Base-by-base conservation (phyloP, 2,113 vertebrate species). In the Zosterops japonicus region DNA sequence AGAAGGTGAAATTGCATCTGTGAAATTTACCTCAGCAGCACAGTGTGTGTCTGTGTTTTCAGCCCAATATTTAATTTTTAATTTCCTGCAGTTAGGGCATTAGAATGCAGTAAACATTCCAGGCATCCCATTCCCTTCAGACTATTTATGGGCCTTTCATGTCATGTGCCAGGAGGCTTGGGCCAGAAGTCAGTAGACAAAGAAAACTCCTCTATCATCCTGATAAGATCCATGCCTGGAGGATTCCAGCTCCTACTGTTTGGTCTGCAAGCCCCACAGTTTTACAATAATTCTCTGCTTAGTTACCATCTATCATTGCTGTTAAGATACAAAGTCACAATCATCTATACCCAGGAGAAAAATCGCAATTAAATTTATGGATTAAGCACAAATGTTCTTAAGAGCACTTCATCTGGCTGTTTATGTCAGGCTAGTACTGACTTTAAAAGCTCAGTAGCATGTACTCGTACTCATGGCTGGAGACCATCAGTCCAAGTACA, bases 1-100 rank as follows among this genome's bases (percentile, higher is more conserved):
- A 95, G 96, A 94, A 97, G 95, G 96, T 97, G 72, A 95, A 97
- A 94, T 88, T 16, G 29, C 96, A 95, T 97, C 96, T 97, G 95
- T n/a, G 63, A 87, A 92, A 92, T 95, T 93, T 94, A 89, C 95
- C 89, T 96, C 75, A 12, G 76, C 76, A 75, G 91, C 77, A n/a
- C 59, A 82, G 60, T 18, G 33, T 63, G 63, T 94, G 63, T 10
- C 47, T 61, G 64, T 93, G 89, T 93, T 91, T 97, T 92, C 91
- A 82, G 68, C 83, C 87, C 88, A 69, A 12, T 87, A 95, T 89
- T 94, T 79, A 71, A 68, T 93, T 96, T 97, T 97, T 97, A 97
- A 97, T 96, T 89, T 93, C 89, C 97, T 95, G 74, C 87, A 94
- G 83, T 94, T 89, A 94, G 63, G 95, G 61, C 89, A 93, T 94